phyloP scores from a whole-genome alignment of 2,888 invertebrate genomes.

The Xylota sylvarum region DNA sequence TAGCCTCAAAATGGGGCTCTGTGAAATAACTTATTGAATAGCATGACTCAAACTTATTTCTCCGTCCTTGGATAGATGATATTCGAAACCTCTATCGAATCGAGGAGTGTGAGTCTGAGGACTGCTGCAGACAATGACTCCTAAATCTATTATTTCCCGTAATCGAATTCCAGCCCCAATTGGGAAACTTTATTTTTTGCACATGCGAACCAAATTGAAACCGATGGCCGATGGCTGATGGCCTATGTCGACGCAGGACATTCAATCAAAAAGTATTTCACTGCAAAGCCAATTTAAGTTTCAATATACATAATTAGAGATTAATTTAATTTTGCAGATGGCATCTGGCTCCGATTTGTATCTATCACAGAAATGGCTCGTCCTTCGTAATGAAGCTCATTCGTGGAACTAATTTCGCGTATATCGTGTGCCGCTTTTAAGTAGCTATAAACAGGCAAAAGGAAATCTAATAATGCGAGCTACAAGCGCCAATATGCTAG shows the following conservation, averaged over 20 bases:
- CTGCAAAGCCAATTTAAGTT: slow-evolving; percentile 13
- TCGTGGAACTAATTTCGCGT: slow-evolving; percentile 23
- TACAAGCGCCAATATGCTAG: background rate
- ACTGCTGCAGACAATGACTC: background rate
- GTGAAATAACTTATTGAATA: slow-evolving; percentile 1
- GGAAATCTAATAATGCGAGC: slow-evolving; percentile 40
- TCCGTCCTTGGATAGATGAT: too few relatives aligned
- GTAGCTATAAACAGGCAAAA: slow-evolving; percentile 23
- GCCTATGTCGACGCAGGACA: background rate
- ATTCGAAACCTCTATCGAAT: background rate
- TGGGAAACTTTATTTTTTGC: slow-evolving; percentile 5
- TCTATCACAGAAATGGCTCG: background rate
- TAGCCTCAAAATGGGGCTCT: background rate
- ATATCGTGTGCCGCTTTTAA: slow-evolving; percentile 4
- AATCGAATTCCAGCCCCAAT: slow-evolving; percentile 2
- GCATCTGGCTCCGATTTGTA: slow-evolving; percentile 29
- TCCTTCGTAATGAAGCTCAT: slow-evolving; percentile 10
- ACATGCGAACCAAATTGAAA: background rate
- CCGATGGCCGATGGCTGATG: too few relatives aligned
- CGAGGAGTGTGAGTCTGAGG: background rate
- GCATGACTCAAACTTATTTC: slow-evolving; percentile 2
- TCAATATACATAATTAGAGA: slow-evolving; percentile 29
- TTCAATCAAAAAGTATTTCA: slow-evolving; percentile 18
- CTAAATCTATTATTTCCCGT: background rate
- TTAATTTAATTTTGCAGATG: slow-evolving; percentile 32